phyloP scores from a whole-genome alignment of 2,797 vertebrate genomes.

The Centropyge bicolor region DNA sequence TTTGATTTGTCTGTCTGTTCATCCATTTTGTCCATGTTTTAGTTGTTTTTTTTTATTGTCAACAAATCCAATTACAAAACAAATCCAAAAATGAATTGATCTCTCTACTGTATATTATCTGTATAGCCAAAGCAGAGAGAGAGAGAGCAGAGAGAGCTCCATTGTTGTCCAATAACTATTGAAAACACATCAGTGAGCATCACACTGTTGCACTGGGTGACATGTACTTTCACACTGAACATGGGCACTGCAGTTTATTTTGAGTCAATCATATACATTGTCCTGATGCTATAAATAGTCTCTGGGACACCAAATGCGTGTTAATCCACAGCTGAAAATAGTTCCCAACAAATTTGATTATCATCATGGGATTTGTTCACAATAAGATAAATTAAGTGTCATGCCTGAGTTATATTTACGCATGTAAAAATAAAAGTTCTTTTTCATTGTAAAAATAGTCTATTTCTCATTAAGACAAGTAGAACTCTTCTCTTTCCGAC shows the following conservation, averaged over 20 bases:
- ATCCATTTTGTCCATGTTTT: not conserved
- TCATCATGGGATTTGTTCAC: not conserved
- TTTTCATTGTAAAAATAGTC: not conserved
- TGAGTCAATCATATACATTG: not conserved
- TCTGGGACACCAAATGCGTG: not conserved
- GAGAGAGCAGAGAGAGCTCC: no score
- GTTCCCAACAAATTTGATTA: not conserved
- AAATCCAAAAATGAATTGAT: not conserved
- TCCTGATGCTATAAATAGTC: not conserved
- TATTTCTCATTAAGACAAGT: not conserved
- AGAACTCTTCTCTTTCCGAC: not conserved
- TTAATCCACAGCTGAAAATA: not conserved
- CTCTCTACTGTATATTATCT: not conserved
- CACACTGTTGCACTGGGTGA: not conserved
- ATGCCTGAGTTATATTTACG: not conserved
- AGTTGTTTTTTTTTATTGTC: not conserved
- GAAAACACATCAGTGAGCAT: not conserved
- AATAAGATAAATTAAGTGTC: not conserved
- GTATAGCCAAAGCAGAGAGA: no score
- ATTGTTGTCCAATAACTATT: not conserved
- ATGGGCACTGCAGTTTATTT: no score
- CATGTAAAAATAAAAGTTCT: not conserved
- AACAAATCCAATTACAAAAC: not conserved
- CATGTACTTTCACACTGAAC: not conserved
- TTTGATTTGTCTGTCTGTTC: not conserved